phyloP scores from a whole-genome alignment of 2,113 vertebrate genomes.

The Anas platyrhynchos region DNA sequence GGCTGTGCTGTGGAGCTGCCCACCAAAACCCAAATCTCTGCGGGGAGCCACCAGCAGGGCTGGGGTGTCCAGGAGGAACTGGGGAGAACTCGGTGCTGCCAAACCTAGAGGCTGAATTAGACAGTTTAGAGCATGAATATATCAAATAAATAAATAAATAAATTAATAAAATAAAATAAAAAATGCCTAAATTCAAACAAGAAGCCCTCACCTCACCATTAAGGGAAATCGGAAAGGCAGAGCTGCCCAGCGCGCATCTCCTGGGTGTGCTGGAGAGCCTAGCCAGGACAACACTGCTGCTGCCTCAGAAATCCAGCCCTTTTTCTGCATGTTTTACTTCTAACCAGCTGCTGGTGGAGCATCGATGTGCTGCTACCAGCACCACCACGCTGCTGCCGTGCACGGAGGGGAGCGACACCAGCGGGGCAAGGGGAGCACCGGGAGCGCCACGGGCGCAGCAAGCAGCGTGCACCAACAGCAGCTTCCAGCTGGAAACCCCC shows the following conservation, averaged over 20 bases:
- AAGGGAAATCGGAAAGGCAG: neutral
- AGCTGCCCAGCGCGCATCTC: neutral
- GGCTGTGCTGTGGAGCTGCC: neutral
- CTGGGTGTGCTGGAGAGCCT: neutral
- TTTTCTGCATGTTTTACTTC: neutral
- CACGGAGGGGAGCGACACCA: neutral
- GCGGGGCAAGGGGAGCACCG: neutral
- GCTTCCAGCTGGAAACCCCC: neutral
- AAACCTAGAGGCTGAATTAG: neutral
- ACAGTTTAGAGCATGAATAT: neutral
- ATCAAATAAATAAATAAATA: no score
- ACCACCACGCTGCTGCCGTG: neutral
- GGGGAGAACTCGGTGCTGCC: neutral
- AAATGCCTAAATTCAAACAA: neutral
- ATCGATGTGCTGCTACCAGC: neutral
- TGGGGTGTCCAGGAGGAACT: neutral
- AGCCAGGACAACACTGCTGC: neutral
- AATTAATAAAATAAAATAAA: no score
- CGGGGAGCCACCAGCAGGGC: neutral
- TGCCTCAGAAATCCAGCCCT: neutral
- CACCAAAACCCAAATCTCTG: neutral
- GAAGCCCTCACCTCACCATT: neutral
- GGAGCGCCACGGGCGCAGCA: neutral
- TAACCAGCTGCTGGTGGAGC: neutral
- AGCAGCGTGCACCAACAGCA: accelerated